These are phyloP conservation scores for Otolemur crassicaudatus DNA, from an alignment of 2,797 vertebrate species.

Conservation along the genomic window DNA sequence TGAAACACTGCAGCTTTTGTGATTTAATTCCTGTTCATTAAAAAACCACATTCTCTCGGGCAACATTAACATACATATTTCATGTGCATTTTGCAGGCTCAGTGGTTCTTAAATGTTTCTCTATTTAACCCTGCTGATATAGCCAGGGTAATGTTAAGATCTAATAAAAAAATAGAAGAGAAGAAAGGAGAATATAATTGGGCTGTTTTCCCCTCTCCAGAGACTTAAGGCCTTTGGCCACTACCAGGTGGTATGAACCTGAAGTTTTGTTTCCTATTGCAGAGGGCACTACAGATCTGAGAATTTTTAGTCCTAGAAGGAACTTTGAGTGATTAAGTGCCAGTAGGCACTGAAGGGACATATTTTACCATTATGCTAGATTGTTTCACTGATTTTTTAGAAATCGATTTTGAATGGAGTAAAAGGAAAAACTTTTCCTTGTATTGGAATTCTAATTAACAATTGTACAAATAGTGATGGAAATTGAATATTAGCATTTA, in stretches of 20 bases:
- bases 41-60: conserved; percentile 47
- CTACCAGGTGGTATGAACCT: background rate
- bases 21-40: conserved; percentile 69
- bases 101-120: conserved; percentile 57
- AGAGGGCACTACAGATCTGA: background rate
- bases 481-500: background rate
- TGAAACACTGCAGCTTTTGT: conserved; percentile 1
- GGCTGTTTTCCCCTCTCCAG: background rate
- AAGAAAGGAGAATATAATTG: conserved; percentile 1
- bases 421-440: background rate
- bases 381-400: background rate
- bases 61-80: conserved; percentile 68
- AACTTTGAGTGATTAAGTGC: background rate
- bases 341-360: background rate
- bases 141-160: conserved; percentile 3
- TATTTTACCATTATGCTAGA: background rate
- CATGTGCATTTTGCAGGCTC: conserved; percentile 56
- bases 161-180: background rate
- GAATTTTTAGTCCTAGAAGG: conserved; percentile 28
- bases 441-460: background rate
- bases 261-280: conserved; percentile 11
- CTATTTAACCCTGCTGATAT: conserved; percentile 8
- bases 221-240: background rate
- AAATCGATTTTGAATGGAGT: conserved; percentile 37
- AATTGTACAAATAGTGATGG: background rate